Evolutionary conservation across 2,113 vertebrate genomes (phyloP), one percentile per base, ranked within the genome.

Genomic region (Shinisaurus crocodilurus): DNA sequence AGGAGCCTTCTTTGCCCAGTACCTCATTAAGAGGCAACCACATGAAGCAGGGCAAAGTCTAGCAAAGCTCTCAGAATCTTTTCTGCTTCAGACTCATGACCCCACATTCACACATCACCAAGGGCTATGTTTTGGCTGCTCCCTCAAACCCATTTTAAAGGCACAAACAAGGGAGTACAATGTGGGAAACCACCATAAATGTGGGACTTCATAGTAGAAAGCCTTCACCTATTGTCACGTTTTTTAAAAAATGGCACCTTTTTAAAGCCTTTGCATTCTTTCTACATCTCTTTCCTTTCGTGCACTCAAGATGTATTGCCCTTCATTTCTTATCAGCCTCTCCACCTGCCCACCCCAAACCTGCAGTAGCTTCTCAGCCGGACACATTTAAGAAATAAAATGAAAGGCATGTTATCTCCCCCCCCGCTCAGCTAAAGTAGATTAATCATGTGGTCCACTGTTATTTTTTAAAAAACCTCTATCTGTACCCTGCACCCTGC

Each of bases 401-500:
- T 83, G 7, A 76, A 89, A 85, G 13, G 0, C 89, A 4, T 25
- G 20, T 75, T 82, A 43, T 40, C 63, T 34, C 20, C 16, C 20
- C 60, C 43, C 37, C 20, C 70, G 16, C 54, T 32, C 43, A 27
- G 91, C 3, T 70, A 34, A 77, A 90, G 63, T 69, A 90, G 43
- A 91, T 91, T 89, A 88, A 23, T 0, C 37, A 9, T 5, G 5
- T 0, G 1, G 12, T 48, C 1, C 2, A 2, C 0, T 0, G 7
- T 1, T 3, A 81, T 63, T 82, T 37, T 4, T 43, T 63, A 40
- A 75, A 48, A 43, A n/a, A 1, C 13, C 0, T 0, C 0, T 1
- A 75, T 60, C 43, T 72, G 43, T 40, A 40, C 9, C 48, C 27
- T 88, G 87, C 54, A 92, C 34, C 74, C 29, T 16, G 32, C 0